Evolutionary conservation across 2,113 vertebrate genomes (phyloP).

Genomic region (Hiodon alosoides): DNA sequence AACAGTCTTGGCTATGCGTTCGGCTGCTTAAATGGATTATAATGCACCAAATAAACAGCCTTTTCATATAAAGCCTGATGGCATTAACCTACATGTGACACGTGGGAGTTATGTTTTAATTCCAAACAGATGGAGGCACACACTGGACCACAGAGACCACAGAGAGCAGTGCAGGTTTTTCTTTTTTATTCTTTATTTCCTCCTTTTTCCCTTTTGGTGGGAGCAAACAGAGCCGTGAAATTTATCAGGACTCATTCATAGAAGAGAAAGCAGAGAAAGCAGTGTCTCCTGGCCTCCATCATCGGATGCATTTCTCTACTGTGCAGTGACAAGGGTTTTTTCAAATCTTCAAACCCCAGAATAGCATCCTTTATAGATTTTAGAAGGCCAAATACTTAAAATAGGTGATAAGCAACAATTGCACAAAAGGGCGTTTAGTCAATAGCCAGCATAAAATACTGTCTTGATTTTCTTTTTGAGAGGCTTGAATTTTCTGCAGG

Average conservation of each 20-base stretch:
- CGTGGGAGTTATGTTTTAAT: conserved; percentile 37
- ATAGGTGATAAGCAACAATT: conserved; percentile 28
- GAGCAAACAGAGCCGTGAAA: conserved; percentile 4
- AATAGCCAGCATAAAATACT: conserved; percentile 27
- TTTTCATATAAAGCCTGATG: conserved; percentile 23
- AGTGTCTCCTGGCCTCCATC: conserved; percentile 15
- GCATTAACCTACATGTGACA: conserved; percentile 35
- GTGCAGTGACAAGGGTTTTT: conserved; percentile 10
- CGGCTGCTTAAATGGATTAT: conserved; percentile 18
- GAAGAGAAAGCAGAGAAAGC: conserved; percentile 15
- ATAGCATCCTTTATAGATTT: background rate
- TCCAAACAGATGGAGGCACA: conserved; percentile 36
- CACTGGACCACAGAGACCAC: background rate
- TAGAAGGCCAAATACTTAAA: conserved; percentile 18
- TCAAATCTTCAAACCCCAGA: background rate
- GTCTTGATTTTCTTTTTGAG: conserved; percentile 37
- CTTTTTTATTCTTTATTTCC: background rate
- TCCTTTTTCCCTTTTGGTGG: conserved; percentile 3
- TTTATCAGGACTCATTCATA: conserved; percentile 2
- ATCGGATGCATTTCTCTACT: conserved; percentile 33
- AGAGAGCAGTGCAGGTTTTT: background rate
- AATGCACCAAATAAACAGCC: conserved; percentile 27
- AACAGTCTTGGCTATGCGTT: background rate
- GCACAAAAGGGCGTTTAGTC: conserved; percentile 18
- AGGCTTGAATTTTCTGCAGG: background rate